Evolutionary conservation across 2,113 vertebrate genomes (phyloP).

Genomic region (Neogobius melanostomus): DNA sequence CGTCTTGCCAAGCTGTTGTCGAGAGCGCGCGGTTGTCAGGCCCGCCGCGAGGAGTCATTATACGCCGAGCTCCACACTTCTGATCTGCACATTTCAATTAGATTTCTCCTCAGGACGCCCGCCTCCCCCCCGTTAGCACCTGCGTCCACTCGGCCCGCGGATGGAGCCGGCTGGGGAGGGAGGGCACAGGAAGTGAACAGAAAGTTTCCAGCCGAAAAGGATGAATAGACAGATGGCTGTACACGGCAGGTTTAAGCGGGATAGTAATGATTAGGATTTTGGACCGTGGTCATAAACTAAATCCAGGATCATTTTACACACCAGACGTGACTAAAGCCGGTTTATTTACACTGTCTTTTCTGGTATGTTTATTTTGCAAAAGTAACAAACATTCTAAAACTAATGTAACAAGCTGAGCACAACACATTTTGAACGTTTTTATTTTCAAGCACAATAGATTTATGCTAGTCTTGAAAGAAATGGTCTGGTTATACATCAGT

Average conservation of each 20-base stretch:
- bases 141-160: slow-evolving; percentile 57
- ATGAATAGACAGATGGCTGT: slow-evolving; percentile 23
- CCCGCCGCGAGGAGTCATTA: slow-evolving; percentile 68
- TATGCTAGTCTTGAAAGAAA: background rate
- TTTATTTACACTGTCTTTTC: background rate
- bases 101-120: slow-evolving; percentile 77
- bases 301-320: background rate
- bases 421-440: no score
- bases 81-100: slow-evolving; percentile 81
- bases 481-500: background rate
- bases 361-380: no score
- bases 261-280: slow-evolving; percentile 12
- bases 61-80: slow-evolving; percentile 66
- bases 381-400: no score
- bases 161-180: slow-evolving; percentile 24
- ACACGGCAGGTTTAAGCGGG: slow-evolving; percentile 14
- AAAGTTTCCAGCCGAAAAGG: slow-evolving; percentile 22
- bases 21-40: slow-evolving; percentile 55
- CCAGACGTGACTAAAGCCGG: background rate
- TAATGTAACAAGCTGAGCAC: no score
- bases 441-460: no score
- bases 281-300: background rate
- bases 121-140: slow-evolving; percentile 72
- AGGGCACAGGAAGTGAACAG: slow-evolving; percentile 17
- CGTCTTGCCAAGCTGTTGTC: slow-evolving; percentile 63